These are phyloP conservation scores for Drosophila flavopinicola DNA, from an alignment of 2,888 invertebrate species.

Conservation along the genomic window DNA sequence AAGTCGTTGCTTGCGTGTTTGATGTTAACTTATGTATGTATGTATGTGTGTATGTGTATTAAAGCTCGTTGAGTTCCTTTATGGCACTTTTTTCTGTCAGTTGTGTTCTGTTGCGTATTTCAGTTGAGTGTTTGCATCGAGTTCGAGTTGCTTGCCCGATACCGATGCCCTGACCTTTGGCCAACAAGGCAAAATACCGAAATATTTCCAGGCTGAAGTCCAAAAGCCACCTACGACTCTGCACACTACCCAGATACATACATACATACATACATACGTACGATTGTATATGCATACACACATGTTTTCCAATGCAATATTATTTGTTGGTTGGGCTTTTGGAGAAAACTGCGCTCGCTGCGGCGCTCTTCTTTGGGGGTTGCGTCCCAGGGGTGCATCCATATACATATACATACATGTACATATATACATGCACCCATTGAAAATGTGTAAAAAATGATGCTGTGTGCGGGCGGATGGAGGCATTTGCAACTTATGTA, in stretches of 20 bases:
- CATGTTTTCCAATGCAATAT: conserved; percentile 45
- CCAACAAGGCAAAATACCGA: conserved; percentile 5
- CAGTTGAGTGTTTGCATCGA: conserved; percentile 7
- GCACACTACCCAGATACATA: neutral
- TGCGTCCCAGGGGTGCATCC: conserved; percentile 28
- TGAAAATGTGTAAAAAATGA: no score
- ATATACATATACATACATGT: conserved; percentile 3
- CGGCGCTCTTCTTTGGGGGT: conserved; percentile 27
- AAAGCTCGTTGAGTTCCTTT: conserved; percentile 48
- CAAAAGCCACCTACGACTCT: neutral
- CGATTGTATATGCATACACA: neutral
- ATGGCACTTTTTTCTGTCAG: neutral
- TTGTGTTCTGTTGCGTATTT: conserved; percentile 1
- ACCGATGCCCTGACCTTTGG: conserved; percentile 14
- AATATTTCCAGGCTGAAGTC: conserved; percentile 32
- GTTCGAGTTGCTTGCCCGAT: conserved; percentile 6
- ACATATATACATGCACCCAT: neutral
- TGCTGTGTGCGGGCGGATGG: no score
- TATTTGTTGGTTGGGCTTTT: conserved; percentile 37
- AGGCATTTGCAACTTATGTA: no score
- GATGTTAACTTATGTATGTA: conserved; percentile 57
- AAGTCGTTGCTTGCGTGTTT: conserved; percentile 67
- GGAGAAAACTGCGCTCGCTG: conserved; percentile 8
- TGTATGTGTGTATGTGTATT: no score
- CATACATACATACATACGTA: neutral